Evolutionary conservation across 2,113 vertebrate species (phyloP), one percentile per base, ranked within the genome.

Genomic region (Casuarius casuarius): DNA sequence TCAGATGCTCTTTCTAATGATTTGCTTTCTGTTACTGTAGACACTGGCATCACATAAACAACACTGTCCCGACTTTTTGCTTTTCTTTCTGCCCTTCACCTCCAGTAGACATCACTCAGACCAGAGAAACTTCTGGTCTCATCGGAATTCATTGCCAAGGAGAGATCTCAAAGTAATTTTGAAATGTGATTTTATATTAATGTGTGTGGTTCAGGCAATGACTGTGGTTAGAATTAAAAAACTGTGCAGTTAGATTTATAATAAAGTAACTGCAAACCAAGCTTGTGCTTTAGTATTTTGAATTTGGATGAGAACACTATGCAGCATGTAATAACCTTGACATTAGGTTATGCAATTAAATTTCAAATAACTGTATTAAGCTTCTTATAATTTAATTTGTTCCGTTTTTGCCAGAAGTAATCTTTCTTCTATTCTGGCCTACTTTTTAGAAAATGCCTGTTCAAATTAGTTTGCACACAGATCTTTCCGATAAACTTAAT

Each of bases 331-430:
- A 95, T 90, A 93, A 92, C 87, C 89, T 97, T 96, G 89, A 89
- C 91, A 87, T 95, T 94, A 82, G 74, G 73, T 86, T 95, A 76
- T 89, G 42, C 75, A 94, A 94, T 95, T 97, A 81, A 93, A 96
- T 92, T 96, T 87, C 49, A 44, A 95, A 95, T 96, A 95, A 95
- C 88, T 70, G 42, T 94, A 95, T 96, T 94, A 94, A 97, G 84
- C 68, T 18, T 96, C 58, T 79, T 87, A 85, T 93, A 95, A 96
- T 95, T 97, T 92, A 94, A 97, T 97, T 97, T 95, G 76, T 59
- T 96, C 58, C 33, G 63, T 90, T 95, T 97, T 96, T 95, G 83
- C 93, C 94, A 93, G 88, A 94, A 97, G 66, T 96, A 83, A 95
- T 96, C 54, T 81, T 92, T 80, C 62, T 92, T 93, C 44, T 95